These are phyloP conservation scores for Sesamia nonagrioides DNA, from an alignment of 1,140 invertebrate species.

Conservation along the genomic window DNA sequence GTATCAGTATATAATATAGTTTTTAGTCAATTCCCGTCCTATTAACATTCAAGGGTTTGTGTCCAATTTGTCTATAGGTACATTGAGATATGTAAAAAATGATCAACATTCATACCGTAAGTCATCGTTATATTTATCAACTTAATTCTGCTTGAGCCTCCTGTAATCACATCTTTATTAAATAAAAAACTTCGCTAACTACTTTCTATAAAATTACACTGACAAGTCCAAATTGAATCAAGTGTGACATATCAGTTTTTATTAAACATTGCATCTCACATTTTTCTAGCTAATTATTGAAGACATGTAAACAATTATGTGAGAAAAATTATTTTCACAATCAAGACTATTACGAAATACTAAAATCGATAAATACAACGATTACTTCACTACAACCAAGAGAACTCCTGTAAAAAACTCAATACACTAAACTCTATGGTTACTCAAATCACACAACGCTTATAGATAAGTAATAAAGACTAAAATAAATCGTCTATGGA, in stretches of 20 bases:
- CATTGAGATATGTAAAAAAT: slow-evolving; percentile 48
- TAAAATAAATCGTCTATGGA: slow-evolving; percentile 65
- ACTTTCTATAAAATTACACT: too few species aligned
- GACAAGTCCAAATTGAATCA: not conserved
- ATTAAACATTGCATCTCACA: not conserved
- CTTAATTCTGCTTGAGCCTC: not conserved
- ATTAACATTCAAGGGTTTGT: slow-evolving; percentile 20
- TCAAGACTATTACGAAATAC: not conserved
- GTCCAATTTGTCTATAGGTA: slow-evolving; percentile 47
- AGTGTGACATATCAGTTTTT: not conserved
- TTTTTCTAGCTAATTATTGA: not conserved
- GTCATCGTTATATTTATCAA: slow-evolving; percentile 27
- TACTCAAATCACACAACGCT: slow-evolving; percentile 70
- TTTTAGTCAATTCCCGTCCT: slow-evolving; percentile 44
- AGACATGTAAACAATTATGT: not conserved
- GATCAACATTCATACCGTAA: slow-evolving; percentile 39
- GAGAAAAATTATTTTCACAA: not conserved
- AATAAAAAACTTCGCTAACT: not conserved
- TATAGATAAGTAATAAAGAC: slow-evolving; percentile 56
- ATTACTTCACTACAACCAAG: slow-evolving; percentile 19
- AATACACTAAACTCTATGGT: slow-evolving; percentile 58
- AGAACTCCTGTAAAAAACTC: slow-evolving; percentile 50
- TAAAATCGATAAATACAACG: slow-evolving; percentile 36
- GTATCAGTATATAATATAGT: slow-evolving; percentile 42
- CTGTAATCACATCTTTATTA: not conserved